Evolutionary conservation across 2,113 vertebrate species (phyloP), one percentile per base, ranked within the genome.

Genomic region (Willisornis vidua): DNA sequence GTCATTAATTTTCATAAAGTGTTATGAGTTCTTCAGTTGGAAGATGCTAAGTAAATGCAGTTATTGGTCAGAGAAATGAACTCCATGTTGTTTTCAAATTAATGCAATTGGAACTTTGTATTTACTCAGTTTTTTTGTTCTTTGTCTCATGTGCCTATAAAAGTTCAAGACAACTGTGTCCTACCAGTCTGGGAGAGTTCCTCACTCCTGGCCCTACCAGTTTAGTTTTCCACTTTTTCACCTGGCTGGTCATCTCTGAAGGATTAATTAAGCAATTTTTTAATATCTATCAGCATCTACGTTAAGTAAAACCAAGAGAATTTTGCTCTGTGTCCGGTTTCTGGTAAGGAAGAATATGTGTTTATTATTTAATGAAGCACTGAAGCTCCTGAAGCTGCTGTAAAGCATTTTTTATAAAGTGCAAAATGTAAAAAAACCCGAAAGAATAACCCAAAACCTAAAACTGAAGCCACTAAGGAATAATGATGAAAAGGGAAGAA

Each of bases 261-360:
- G 81, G 72, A 92, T 93, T 96, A 95, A 94, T 95, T 97, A 96
- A 88, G 62, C 22, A 20, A 78, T 94, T 89, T 89, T 95, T 96
- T 93, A 85, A 81, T 91, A 87, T 87, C 68, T 88, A 68, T 81
- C 90, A 92, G 86, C 43, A 75, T 81, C 93, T 89, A 51, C 0
- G 3, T 92, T 95, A 83, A 76, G 48, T 71, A 91, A 90, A 96
- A 90, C 43, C 59, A 73, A 75, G 86, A 66, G 26, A 78, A 63
- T 87, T 80, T 97, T 92, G 73, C 81, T 93, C 72, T 87, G 78
- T 81, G 84, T 94, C 87, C 85, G 84, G 72, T 92, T 96, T 96
- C 88, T 90, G 41, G 66, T 87, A 82, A 92, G 52, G 61, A 89
- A 89, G 48, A 93, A 96, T 89, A 83, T 41, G 52, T 81, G 46